Conservation (phyloP, 2,888 invertebrate genomes). For the Boloria selene region DNA sequence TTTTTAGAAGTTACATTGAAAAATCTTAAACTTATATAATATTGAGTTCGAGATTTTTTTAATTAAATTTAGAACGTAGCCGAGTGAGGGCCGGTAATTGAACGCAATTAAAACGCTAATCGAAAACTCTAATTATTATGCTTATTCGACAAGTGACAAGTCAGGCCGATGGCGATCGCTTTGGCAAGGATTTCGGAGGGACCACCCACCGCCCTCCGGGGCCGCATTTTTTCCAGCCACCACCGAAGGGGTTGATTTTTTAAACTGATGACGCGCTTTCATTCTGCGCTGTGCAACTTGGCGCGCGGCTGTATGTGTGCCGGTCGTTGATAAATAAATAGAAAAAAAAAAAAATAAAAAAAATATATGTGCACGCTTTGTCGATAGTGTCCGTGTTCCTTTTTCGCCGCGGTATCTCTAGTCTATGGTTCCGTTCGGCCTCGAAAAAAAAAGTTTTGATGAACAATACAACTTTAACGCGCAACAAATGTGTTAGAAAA, state of each 20-base stretch:
- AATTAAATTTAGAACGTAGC: slow-evolving; percentile 30
- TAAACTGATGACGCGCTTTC: slow-evolving; percentile 84
- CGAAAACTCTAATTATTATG: slow-evolving; percentile 79
- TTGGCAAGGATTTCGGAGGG: slow-evolving; percentile 80
- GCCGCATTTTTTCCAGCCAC: slow-evolving; percentile 78
- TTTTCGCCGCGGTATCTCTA: slow-evolving; percentile 70
- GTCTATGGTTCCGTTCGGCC: slow-evolving; percentile 56
- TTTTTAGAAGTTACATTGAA: slow-evolving; percentile 2
- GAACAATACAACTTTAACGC: slow-evolving; percentile 48
- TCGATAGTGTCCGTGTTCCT: slow-evolving; percentile 75
- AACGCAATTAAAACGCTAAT: slow-evolving; percentile 64
- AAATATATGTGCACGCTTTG: slow-evolving; percentile 68
- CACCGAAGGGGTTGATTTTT: slow-evolving; percentile 83
- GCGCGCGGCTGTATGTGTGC: slow-evolving; percentile 80
- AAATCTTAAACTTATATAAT: slow-evolving; percentile 13
- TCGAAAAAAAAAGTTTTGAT: slow-evolving; percentile 58
- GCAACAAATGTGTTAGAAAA: slow-evolving; percentile 36
- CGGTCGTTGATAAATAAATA: slow-evolving; percentile 76
- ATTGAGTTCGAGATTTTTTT: slow-evolving; percentile 15
- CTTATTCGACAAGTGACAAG: slow-evolving; percentile 82
- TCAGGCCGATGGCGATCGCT: slow-evolving; percentile 77
- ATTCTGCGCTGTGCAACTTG: slow-evolving; percentile 82
- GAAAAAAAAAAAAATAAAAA: slow-evolving; percentile 61
- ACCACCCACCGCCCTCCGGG: slow-evolving; percentile 69
- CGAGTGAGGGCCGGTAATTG: slow-evolving; percentile 34